Percentiles rank a stretch among this genome's conserved stretches.
Evolutionary conservation across 1,140 invertebrate genomes (phyloP).

Genomic region (Drosophila baimaii): DNA sequence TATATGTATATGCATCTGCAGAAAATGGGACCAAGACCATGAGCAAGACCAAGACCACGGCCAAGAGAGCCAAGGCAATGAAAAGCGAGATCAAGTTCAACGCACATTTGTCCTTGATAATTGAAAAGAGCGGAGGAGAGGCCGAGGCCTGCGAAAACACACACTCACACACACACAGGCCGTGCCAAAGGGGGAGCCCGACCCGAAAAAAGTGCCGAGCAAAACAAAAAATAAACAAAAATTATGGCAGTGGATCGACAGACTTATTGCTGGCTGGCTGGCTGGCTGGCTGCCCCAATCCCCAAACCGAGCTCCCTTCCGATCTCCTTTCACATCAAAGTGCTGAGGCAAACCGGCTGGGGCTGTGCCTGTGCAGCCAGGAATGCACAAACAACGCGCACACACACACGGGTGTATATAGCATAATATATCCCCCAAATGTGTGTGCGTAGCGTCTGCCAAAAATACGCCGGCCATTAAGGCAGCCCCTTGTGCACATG

Average conservation of each 20-base stretch:
- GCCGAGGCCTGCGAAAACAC: constrained; percentile 21
- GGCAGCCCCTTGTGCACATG: constrained; percentile 39
- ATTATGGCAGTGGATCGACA: constrained; percentile 81
- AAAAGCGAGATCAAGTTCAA: constrained; percentile 82
- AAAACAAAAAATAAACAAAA: constrained; percentile 76
- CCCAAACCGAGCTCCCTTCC: not conserved
- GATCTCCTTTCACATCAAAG: constrained; percentile 37
- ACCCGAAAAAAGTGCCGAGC: constrained; percentile 64
- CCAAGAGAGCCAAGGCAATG: constrained; percentile 43
- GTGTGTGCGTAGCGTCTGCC: constrained; percentile 80
- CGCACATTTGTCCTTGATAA: constrained; percentile 82
- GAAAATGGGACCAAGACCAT: constrained; percentile 17
- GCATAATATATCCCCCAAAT: constrained; percentile 51
- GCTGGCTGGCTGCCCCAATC: constrained; percentile 3
- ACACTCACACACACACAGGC: constrained; percentile 2
- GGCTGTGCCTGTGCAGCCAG: constrained; percentile 25
- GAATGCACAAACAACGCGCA: constrained; percentile 45
- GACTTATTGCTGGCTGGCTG: constrained; percentile 71
- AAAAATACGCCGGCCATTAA: constrained; percentile 79
- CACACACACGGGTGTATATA: constrained; percentile 23
- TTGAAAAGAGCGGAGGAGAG: constrained; percentile 43
- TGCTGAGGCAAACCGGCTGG: constrained; percentile 62
- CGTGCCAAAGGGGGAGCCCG: constrained; percentile 60
- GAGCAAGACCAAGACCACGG: constrained; percentile 4
- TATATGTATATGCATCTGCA: constrained; percentile 39